These are phyloP conservation scores for Coelinius sp. DNA, from an alignment of 2,888 invertebrate species.

Conservation along the genomic window DNA sequence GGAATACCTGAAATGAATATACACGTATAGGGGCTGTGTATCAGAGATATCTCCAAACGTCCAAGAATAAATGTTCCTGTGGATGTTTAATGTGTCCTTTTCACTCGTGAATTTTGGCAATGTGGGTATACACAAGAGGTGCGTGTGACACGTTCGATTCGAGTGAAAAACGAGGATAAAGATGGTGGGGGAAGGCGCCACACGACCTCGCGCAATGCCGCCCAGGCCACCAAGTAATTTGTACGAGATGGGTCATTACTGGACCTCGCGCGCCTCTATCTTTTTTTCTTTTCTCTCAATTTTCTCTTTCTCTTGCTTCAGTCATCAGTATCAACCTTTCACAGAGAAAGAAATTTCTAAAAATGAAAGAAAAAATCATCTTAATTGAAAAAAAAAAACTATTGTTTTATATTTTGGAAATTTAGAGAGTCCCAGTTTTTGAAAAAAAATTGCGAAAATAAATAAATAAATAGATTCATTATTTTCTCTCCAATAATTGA, in stretches of 20 bases:
- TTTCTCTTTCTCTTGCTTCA: neutral
- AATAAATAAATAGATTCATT: too few relatives aligned
- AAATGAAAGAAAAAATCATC: too few relatives aligned
- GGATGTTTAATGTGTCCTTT: slow-evolving; percentile 22
- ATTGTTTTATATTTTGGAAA: too few relatives aligned
- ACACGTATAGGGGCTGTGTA: neutral
- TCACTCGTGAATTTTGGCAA: slow-evolving; percentile 19
- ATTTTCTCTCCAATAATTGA: too few relatives aligned
- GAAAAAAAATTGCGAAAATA: too few relatives aligned
- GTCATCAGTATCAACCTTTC: too few relatives aligned
- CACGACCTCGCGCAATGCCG: slow-evolving; percentile 40
- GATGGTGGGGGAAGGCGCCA: slow-evolving; percentile 35
- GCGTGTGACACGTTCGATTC: slow-evolving; percentile 23
- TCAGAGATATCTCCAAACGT: neutral
- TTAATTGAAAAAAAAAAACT: too few relatives aligned
- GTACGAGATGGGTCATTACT: slow-evolving; percentile 54
- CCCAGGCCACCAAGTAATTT: slow-evolving; percentile 51
- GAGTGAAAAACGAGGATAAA: slow-evolving; percentile 25
- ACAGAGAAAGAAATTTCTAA: too few relatives aligned
- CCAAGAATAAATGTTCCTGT: slow-evolving; percentile 3
- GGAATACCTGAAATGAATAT: slow-evolving; percentile 1
- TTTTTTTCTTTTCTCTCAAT: neutral
- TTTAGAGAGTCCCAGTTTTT: too few relatives aligned
- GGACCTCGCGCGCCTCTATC: slow-evolving; percentile 25
- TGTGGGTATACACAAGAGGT: slow-evolving; percentile 1